These are phyloP conservation scores for Pheosia tremula DNA, from an alignment of 2,888 invertebrate species.

Conservation along the genomic window DNA sequence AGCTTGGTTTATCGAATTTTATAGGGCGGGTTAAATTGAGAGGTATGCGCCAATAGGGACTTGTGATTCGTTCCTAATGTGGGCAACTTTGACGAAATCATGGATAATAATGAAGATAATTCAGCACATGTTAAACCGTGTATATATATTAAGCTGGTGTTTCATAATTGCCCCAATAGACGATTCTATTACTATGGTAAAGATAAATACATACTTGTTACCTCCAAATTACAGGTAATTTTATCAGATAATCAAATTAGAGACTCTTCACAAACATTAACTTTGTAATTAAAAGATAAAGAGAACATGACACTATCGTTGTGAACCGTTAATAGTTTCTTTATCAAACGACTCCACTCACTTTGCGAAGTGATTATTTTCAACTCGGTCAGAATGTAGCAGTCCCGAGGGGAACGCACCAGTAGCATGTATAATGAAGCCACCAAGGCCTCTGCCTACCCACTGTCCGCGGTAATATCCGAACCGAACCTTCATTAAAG, in stretches of 20 bases:
- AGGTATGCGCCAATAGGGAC: conserved; percentile 17
- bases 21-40: conserved; percentile 14
- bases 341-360: no score
- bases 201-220: no score
- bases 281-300: no score
- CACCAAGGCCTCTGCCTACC: conserved; percentile 36
- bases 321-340: background rate
- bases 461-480: conserved; percentile 25
- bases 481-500: background rate
- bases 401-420: conserved; percentile 19
- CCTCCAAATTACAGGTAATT: no score
- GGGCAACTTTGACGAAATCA: background rate
- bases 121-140: background rate
- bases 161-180: no score
- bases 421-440: conserved; percentile 30
- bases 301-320: no score
- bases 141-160: no score
- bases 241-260: no score
- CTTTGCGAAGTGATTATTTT: background rate
- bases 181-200: no score
- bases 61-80: background rate
- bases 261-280: no score
- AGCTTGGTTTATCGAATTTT: conserved; percentile 30
- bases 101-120: background rate
- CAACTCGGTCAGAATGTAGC: background rate